Conservation (phyloP, 1,140 invertebrate genomes). For the Parapsyche elsis region DNA sequence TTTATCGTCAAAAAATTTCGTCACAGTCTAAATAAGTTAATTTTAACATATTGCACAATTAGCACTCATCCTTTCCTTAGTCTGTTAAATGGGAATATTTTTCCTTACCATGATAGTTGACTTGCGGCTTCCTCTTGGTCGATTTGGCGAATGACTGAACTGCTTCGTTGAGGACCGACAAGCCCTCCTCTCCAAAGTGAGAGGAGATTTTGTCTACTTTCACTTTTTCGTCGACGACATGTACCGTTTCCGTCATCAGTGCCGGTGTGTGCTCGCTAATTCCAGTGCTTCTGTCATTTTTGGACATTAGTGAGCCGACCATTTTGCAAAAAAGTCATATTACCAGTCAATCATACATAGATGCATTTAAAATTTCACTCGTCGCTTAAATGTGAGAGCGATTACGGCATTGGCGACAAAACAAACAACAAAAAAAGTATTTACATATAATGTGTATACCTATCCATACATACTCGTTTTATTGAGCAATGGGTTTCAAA, state of each 20-base stretch:
- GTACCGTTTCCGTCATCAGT: constrained; percentile 26
- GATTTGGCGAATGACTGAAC: not conserved
- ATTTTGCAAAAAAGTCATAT: not conserved
- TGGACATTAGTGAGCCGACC: not conserved
- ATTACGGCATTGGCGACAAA: no score
- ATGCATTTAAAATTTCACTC: no score
- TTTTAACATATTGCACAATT: no score
- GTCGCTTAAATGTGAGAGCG: no score
- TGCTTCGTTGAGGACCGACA: not conserved
- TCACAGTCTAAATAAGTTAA: no score
- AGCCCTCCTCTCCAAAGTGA: not conserved
- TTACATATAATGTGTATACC: no score
- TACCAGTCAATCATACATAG: no score
- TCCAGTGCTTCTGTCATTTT: not conserved
- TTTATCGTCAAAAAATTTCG: no score
- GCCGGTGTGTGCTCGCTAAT: not conserved
- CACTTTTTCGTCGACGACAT: constrained; percentile 30
- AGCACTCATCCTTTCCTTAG: no score
- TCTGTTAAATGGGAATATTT: not conserved
- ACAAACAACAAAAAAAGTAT: no score
- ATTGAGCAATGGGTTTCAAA: no score
- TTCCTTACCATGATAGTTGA: not conserved
- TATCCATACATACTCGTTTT: no score
- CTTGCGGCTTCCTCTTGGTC: not conserved
- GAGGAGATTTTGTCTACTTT: constrained; percentile 9